phyloP scores from a whole-genome alignment of 2,888 invertebrate genomes.

The Synanthedon andrenaeformis region DNA sequence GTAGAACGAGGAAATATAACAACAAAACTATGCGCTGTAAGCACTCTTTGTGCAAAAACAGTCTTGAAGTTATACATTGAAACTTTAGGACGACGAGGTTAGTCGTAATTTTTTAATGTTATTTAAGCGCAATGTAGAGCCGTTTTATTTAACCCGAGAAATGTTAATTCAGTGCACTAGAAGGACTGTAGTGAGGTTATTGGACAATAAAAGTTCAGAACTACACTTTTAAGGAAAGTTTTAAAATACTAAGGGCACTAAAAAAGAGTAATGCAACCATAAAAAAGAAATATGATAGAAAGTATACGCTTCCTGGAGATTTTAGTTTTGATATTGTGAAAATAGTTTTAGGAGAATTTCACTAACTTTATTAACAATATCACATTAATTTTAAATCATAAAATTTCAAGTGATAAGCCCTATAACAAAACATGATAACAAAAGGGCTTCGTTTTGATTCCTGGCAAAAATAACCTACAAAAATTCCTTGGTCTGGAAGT shows the following conservation, averaged over 20 bases:
- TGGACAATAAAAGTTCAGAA: constrained; percentile 2
- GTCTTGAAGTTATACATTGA: not conserved
- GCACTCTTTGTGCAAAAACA: not conserved
- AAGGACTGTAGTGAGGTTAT: not conserved
- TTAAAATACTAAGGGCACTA: not conserved
- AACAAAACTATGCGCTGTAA: no score
- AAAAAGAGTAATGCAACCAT: constrained; percentile 17
- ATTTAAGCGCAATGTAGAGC: not conserved
- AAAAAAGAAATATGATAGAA: constrained; percentile 47
- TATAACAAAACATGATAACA: no score
- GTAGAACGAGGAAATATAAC: no score
- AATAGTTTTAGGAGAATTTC: constrained; percentile 13
- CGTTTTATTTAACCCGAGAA: not conserved
- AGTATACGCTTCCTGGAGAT: constrained; percentile 24
- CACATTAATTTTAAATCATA: no score
- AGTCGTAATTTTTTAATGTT: not conserved
- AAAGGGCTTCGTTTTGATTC: no score
- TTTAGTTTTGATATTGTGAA: constrained; percentile 34
- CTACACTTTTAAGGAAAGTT: not conserved
- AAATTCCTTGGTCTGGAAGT: no score
- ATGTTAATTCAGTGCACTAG: not conserved
- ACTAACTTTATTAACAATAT: no score
- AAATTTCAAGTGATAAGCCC: no score
- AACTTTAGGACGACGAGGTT: not conserved
- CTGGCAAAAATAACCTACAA: no score